These are phyloP conservation scores for Babyrousa celebensis DNA, from an alignment of 2,797 vertebrate species.

Conservation along the genomic window DNA sequence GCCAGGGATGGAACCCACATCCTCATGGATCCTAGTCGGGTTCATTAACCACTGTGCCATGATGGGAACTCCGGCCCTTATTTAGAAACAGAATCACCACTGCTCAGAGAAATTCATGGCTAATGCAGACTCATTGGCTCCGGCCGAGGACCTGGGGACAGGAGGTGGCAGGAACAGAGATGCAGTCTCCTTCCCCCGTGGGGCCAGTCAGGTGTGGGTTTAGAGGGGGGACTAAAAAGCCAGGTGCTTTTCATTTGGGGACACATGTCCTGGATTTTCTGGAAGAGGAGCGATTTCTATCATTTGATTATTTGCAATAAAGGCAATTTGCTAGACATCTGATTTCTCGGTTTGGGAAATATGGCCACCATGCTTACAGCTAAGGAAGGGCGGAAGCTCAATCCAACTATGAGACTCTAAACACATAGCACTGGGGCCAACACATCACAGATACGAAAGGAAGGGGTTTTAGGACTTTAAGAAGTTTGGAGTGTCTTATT, in stretches of 20 bases:
- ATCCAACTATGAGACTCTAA: not conserved
- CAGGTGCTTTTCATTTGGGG: conserved; percentile 54
- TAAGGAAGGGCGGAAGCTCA: not conserved
- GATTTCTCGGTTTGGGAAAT: conserved; percentile 37
- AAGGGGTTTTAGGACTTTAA: not conserved
- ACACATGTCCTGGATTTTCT: conserved; percentile 42
- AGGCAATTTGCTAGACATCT: conserved; percentile 38
- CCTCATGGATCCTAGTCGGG: too few species aligned
- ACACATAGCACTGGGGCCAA: too few species aligned
- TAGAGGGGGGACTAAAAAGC: not conserved
- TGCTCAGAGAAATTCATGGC: not conserved
- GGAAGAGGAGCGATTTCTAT: not conserved
- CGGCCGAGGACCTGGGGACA: not conserved
- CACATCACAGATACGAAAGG: too few species aligned
- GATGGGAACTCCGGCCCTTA: too few species aligned
- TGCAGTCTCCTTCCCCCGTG: rapidly evolving
- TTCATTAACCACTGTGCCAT: too few species aligned
- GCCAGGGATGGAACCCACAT: too few species aligned
- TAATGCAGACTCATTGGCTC: not conserved
- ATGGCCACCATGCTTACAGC: not conserved
- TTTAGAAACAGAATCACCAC: not conserved
- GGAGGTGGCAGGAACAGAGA: not conserved
- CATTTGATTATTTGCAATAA: conserved; percentile 63
- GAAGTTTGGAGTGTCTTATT: not conserved
- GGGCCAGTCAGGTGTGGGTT: not conserved